A percentile compares a stretch with the other conserved stretches of the same genome.
These are phyloP conservation scores for Tragelaphus strepsiceros DNA, from an alignment of 2,113 vertebrate species.

Conservation along the genomic window DNA sequence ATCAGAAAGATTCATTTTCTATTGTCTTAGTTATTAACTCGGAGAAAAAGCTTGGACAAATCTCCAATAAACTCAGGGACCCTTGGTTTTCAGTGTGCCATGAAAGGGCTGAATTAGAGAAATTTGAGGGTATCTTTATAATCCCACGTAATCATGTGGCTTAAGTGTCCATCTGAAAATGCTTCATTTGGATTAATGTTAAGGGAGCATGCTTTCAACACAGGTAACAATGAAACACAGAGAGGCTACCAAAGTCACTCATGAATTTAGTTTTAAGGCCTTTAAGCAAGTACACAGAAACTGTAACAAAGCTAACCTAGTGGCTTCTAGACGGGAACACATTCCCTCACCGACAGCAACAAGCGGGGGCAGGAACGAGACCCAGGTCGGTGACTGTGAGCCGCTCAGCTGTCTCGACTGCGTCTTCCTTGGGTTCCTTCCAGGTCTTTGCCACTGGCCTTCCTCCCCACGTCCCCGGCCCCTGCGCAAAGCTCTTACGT, in stretches of 20 bases:
- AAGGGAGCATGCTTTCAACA: background rate
- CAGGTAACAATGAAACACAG: background rate
- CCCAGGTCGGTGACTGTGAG: background rate
- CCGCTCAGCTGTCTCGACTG: background rate
- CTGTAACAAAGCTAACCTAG: background rate
- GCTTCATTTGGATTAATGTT: background rate
- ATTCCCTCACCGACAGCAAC: background rate
- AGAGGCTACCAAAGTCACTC: background rate
- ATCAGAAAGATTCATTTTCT: background rate
- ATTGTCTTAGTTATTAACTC: background rate
- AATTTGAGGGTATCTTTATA: background rate
- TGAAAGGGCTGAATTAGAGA: background rate
- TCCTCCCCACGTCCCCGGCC: background rate
- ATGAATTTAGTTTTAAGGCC: background rate
- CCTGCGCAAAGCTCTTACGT: background rate
- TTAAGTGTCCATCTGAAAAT: background rate
- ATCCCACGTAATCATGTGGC: background rate
- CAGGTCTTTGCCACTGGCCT: background rate
- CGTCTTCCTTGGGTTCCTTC: background rate
- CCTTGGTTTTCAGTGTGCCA: background rate
- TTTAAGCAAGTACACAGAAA: background rate
- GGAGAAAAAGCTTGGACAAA: background rate
- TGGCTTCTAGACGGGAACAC: background rate
- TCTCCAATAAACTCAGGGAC: background rate
- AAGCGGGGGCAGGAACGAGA: background rate